phyloP scores from a whole-genome alignment of 2,113 vertebrate genomes.

The Mandrillus leucophaeus region DNA sequence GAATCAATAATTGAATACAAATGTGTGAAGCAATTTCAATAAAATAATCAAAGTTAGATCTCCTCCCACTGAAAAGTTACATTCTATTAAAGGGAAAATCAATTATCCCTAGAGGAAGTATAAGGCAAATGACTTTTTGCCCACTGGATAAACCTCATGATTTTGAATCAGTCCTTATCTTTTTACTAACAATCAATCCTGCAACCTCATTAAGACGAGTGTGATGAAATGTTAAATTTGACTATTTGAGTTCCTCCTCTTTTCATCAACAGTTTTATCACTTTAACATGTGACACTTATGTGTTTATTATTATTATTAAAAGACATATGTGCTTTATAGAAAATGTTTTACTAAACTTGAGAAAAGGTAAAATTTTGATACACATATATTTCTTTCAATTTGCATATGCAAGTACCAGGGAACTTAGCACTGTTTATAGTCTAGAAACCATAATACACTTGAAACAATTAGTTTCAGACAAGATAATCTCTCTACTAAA shows the following conservation, averaged over 20 bases:
- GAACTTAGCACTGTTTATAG: not conserved
- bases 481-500: not conserved
- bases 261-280: not conserved
- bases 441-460: not conserved
- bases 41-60: not conserved
- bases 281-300: not conserved
- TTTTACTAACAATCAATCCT: not conserved
- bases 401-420: not conserved
- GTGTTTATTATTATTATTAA: not conserved
- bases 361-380: not conserved
- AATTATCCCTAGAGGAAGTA: not conserved
- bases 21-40: not conserved
- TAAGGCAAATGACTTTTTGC: not conserved
- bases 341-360: not conserved
- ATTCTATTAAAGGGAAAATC: not conserved
- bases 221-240: not conserved
- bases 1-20: not conserved
- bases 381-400: not conserved
- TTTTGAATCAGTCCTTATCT: not conserved
- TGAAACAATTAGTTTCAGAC: not conserved
- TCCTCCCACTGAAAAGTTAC: not conserved
- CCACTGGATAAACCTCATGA: not conserved
- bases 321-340: not conserved
- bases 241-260: not conserved
- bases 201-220: not conserved